Evolutionary conservation across 1,140 invertebrate genomes (phyloP), one percentile per base, ranked within the genome.

Genomic region (Pseudobourletiella spinata): DNA sequence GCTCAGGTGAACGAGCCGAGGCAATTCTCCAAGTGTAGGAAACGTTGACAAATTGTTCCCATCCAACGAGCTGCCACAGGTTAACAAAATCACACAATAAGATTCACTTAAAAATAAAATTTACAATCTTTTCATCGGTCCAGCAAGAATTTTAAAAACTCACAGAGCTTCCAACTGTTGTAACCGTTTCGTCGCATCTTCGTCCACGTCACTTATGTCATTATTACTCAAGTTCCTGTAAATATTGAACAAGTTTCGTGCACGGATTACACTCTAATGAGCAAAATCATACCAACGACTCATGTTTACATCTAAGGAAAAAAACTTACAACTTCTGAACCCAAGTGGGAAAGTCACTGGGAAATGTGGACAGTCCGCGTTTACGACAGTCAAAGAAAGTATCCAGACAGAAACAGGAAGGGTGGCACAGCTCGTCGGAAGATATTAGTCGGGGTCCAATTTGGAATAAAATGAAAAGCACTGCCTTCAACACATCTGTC

Each of bases 21-120:
- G 51, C 3, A 69, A 50, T 42, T 50, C 52, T 28, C 59, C 63
- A 24, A 71, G 44, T n/a, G 61, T 52, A n/a, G 73, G 73, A 55
- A 74, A 61, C 59, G 66, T 68, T 15, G 63, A 69, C 25, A 74
- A 59, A 20, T 71, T 70, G 57, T 74, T 74, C n/a, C 66, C 60
- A 57, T 70, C 72, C 26, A 74, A 51, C 26, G 60, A 63, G 43
- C 68, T n/a, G n/a, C n/a, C n/a, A n/a, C n/a, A n/a, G n/a, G n/a
- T n/a, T 71, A 48, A 22, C 64, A 50, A 44, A n/a, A 48, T 51
- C 20, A n/a, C 55, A 22, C 18, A 57, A 57, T 6, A 58, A 2
- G 42, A 4, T 30, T 32, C 15, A 48, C 15, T 3, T 51, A 25
- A 46, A 16, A 28, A 14, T 55, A 16, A 25, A 60, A 28, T 26